Evolutionary conservation across 2,113 vertebrate genomes (phyloP), one percentile per base, ranked within the genome.

Genomic region (Rhinogobius similis): DNA sequence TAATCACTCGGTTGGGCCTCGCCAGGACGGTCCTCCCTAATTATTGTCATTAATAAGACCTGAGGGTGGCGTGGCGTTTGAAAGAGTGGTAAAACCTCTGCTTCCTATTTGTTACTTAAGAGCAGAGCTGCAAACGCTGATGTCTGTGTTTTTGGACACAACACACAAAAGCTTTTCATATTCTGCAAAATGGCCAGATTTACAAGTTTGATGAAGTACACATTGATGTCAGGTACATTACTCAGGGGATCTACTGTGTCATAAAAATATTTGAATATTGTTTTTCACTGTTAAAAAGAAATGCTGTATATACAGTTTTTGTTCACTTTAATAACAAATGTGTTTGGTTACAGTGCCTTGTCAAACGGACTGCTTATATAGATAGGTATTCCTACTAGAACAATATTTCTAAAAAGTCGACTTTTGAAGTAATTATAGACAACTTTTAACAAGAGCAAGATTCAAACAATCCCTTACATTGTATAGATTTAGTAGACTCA

Each of bases 1-100:
- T 93, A 93, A 93, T 91, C 91, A 92, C 91, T 90, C 83, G 86
- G 86, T 82, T 76, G 78, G 76, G 84, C 83, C 88, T 90, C 76
- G 67, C 81, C 44, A 84, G 88, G 89, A 92, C 87, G 91, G 88
- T 89, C 91, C 89, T 87, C 83, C 83, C 90, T 91, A 93, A 92
- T 92, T 91, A 92, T 91, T 92, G 88, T 86, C 91, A 91, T 92
- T 91, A 91, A 93, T 91, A 91, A 91, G 89, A 90, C 87, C 82
- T 72, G 82, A 73, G 87, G 85, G 86, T 52, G 84, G 78, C 81
- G 84, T 62, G 73, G 86, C 68, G 62, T 81, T 88, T 88, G 87
- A 88, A 76, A 86, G 85, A 90, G 86, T 88, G 89, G 83, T 84
- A 84, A 70, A 81, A 83, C 82, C 76, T 73, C 73, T 62, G 67